These are phyloP conservation scores for Cheirogaleus medius DNA, from an alignment of 2,113 vertebrate species.

Conservation along the genomic window DNA sequence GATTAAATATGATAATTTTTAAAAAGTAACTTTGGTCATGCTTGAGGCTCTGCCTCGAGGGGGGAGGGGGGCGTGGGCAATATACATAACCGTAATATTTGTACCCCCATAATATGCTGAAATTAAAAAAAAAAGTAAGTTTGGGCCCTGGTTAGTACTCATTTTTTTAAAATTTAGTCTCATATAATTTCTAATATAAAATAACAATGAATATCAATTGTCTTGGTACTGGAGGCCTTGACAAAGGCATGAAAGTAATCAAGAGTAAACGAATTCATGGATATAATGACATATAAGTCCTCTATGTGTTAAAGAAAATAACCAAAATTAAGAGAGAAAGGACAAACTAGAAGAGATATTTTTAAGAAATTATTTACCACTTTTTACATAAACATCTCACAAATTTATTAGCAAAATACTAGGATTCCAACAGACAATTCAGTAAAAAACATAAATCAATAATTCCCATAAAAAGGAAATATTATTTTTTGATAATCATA, in stretches of 20 bases:
- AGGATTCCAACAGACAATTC: neutral
- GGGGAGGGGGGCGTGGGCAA: too few relatives aligned
- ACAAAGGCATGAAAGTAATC: neutral
- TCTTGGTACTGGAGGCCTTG: neutral
- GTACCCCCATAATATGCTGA: too few relatives aligned
- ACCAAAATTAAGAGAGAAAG: neutral
- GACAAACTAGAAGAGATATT: neutral
- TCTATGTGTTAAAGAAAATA: neutral
- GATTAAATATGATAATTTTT: neutral
- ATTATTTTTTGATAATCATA: neutral
- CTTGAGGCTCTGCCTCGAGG: too few relatives aligned
- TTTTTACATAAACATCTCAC: neutral
- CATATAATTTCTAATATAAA: neutral
- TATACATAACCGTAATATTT: too few relatives aligned
- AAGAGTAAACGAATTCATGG: constrained; percentile 2
- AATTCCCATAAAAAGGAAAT: neutral
- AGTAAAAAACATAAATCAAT: neutral
- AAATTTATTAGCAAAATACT: neutral
- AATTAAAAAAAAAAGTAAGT: neutral
- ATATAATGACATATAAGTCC: neutral
- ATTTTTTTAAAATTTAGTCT: neutral
- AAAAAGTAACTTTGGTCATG: neutral
- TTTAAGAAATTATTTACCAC: neutral
- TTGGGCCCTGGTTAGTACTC: neutral
- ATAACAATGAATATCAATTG: neutral